These are phyloP conservation scores for Diploscapter pachys DNA, from an alignment of 1,140 invertebrate species.

Conservation along the genomic window DNA sequence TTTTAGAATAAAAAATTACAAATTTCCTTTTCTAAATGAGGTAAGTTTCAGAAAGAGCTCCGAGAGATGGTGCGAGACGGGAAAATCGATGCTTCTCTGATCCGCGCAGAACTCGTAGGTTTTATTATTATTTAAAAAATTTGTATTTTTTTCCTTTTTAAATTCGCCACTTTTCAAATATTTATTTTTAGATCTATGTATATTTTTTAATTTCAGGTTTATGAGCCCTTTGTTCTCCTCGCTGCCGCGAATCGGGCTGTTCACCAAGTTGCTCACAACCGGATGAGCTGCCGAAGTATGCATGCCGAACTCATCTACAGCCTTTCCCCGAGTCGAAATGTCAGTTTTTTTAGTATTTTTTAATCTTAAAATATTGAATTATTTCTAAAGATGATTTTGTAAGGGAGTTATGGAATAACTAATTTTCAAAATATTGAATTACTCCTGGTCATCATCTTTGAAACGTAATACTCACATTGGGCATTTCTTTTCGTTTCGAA, in stretches of 20 bases:
- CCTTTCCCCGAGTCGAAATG: conserved; percentile 53
- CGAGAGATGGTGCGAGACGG: conserved; percentile 42
- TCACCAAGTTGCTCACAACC: conserved; percentile 54
- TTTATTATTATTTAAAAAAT: background rate
- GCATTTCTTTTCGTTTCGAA: too few species aligned
- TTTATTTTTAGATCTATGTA: background rate
- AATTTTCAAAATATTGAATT: too few species aligned
- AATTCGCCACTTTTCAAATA: background rate
- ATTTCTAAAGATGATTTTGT: too few species aligned
- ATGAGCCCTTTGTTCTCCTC: conserved; percentile 51
- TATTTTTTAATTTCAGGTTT: conserved; percentile 39
- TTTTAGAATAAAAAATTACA: too few species aligned
- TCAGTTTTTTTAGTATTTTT: background rate
- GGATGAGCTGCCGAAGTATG: conserved; percentile 49
- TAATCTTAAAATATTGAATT: too few species aligned
- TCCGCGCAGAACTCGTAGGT: conserved; percentile 51
- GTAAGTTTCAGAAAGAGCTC: conserved; percentile 39
- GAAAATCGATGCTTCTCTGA: conserved; percentile 51
- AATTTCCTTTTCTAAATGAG: too few species aligned
- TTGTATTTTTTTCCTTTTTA: background rate
- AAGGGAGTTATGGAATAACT: too few species aligned
- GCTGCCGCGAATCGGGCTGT: conserved; percentile 54
- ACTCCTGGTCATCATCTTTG: too few species aligned
- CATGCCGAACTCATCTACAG: conserved; percentile 52
- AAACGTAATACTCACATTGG: too few species aligned